Evolutionary conservation across 2,113 vertebrate species (phyloP).

Genomic region (Tringa solitaria): DNA sequence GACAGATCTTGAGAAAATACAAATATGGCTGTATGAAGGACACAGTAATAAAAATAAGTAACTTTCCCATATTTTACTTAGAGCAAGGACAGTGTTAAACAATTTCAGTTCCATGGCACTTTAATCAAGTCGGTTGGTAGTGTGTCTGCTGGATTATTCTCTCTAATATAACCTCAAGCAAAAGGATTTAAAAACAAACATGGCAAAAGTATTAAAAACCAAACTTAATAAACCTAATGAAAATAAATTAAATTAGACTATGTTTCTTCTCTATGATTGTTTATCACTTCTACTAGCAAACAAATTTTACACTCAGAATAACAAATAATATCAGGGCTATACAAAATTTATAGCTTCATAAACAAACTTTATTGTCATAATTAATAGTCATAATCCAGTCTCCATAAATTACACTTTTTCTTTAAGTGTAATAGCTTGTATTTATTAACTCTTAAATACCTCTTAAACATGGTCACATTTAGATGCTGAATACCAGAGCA

Average conservation of each 20-base stretch:
- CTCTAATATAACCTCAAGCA: not conserved
- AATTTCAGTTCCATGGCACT: not conserved
- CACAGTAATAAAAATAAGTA: not conserved
- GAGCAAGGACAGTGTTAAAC: not conserved
- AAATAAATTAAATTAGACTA: not conserved
- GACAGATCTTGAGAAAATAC: not conserved
- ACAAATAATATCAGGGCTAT: not conserved
- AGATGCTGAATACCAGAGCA: not conserved
- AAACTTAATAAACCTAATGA: not conserved
- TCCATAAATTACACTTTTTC: conserved; percentile 1
- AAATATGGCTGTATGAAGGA: not conserved
- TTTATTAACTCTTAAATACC: not conserved
- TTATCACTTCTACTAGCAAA: not conserved
- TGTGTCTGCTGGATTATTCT: not conserved
- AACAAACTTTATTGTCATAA: not conserved
- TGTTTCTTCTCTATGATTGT: not conserved
- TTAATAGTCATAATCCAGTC: conserved; percentile 19
- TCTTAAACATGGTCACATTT: not conserved
- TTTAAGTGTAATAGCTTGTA: not conserved
- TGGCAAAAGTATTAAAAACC: not conserved
- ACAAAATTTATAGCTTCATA: conserved; percentile 30
- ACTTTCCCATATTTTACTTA: not conserved
- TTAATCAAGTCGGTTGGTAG: not conserved
- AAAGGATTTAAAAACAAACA: not conserved
- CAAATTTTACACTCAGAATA: conserved; percentile 18